Conservation (phyloP, 2,113 vertebrate genomes). For the Donacobius atricapilla region DNA sequence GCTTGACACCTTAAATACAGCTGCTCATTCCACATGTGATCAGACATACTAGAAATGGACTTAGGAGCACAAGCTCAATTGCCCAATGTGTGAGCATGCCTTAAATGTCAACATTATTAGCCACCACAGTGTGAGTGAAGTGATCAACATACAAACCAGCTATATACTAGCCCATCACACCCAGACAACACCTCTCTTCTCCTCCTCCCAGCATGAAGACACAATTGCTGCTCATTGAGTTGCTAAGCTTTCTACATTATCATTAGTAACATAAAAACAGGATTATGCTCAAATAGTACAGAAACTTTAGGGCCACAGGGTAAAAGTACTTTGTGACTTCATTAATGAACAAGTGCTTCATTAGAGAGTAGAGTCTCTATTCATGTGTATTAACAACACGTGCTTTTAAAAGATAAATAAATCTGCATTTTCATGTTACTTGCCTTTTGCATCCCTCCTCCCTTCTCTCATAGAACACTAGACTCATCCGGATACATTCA, state of each 20-base stretch:
- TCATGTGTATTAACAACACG: background rate
- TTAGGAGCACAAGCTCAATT: background rate
- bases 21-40: constrained; percentile 1
- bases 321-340: background rate
- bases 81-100: background rate
- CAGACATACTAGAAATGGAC: background rate
- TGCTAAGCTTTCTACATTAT: background rate
- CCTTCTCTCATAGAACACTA: background rate
- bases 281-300: background rate
- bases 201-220: constrained; percentile 1
- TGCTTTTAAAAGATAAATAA: background rate
- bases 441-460: background rate
- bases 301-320: background rate
- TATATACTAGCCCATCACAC: background rate
- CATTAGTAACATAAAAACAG: background rate
- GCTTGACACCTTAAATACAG: background rate
- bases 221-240: background rate
- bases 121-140: background rate
- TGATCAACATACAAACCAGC: background rate
- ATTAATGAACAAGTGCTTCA: background rate
- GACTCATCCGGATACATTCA: background rate
- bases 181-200: background rate
- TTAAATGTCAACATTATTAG: constrained; percentile 1
- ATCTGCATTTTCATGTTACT: background rate
- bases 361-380: background rate